A percentile compares a stretch with the other conserved stretches of the same genome.
These are phyloP conservation scores for Aricia agestis DNA, from an alignment of 1,140 invertebrate species.

Conservation along the genomic window DNA sequence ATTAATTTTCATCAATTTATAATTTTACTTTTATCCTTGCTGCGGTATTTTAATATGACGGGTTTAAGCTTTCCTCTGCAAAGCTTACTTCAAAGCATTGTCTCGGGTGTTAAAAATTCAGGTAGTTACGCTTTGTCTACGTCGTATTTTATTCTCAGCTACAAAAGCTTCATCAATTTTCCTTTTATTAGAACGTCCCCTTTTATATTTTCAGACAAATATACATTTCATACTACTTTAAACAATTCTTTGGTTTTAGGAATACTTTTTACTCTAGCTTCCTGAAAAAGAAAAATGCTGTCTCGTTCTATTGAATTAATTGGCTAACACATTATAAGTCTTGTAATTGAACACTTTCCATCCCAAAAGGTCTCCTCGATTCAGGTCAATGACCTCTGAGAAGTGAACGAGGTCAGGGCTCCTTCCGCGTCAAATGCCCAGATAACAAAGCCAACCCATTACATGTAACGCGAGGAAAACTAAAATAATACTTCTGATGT, in stretches of 20 bases:
- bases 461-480: neutral
- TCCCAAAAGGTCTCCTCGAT: neutral
- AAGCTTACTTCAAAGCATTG: conserved; percentile 1
- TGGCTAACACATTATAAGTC: neutral
- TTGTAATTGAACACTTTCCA: neutral
- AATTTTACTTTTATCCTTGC: neutral
- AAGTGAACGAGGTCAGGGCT: neutral
- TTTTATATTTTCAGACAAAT: neutral
- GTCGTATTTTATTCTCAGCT: neutral
- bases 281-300: neutral
- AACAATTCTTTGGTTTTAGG: neutral
- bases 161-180: neutral
- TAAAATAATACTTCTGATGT: too few species aligned
- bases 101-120: conserved; percentile 4
- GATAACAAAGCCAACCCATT: neutral
- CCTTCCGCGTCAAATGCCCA: neutral
- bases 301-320: neutral
- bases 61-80: neutral
- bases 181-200: neutral
- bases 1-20: neutral
- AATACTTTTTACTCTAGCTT: neutral
- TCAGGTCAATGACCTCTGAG: neutral
- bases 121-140: conserved; percentile 2
- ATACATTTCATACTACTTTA: neutral
- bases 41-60: neutral